These are phyloP conservation scores for Caenorhabditis sulstoni DNA, from an alignment of 2,888 invertebrate species.

Conservation along the genomic window DNA sequence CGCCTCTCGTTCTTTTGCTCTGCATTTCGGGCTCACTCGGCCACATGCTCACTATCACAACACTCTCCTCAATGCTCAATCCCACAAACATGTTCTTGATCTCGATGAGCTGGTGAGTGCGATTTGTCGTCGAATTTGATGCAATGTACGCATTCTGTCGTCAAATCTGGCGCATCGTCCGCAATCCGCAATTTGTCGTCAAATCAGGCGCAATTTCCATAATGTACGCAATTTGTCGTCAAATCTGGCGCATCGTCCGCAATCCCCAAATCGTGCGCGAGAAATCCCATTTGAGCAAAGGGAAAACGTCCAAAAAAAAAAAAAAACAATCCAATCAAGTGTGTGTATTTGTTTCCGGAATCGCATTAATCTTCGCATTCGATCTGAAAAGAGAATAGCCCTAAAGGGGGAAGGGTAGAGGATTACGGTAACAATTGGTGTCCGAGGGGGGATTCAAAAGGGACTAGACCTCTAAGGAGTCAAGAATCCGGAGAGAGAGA, in stretches of 20 bases:
- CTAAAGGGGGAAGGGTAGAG: too few relatives aligned
- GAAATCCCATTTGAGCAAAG: not conserved
- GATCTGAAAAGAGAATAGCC: too few relatives aligned
- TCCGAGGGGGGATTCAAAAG: too few relatives aligned
- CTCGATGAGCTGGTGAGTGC: constrained; percentile 74
- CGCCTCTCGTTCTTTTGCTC: constrained; percentile 74
- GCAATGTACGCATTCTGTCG: constrained; percentile 8
- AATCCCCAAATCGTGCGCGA: too few relatives aligned
- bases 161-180: not conserved
- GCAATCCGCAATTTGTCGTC: not conserved
- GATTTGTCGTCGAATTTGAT: too few relatives aligned
- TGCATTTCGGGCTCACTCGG: constrained; percentile 76
- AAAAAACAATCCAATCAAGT: constrained; percentile 35
- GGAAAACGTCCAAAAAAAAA: too few relatives aligned
- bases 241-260: too few relatives aligned
- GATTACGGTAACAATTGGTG: too few relatives aligned
- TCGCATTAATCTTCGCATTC: constrained; percentile 34
- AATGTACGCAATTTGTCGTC: constrained; percentile 12
- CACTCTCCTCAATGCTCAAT: constrained; percentile 71
- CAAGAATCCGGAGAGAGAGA: too few relatives aligned
- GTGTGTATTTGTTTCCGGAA: constrained; percentile 23
- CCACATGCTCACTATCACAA: constrained; percentile 73
- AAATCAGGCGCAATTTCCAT: not conserved
- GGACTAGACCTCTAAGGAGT: too few relatives aligned
- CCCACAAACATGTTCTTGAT: constrained; percentile 77